phyloP scores from a whole-genome alignment of 2,113 vertebrate genomes.

The Cairina moschata region DNA sequence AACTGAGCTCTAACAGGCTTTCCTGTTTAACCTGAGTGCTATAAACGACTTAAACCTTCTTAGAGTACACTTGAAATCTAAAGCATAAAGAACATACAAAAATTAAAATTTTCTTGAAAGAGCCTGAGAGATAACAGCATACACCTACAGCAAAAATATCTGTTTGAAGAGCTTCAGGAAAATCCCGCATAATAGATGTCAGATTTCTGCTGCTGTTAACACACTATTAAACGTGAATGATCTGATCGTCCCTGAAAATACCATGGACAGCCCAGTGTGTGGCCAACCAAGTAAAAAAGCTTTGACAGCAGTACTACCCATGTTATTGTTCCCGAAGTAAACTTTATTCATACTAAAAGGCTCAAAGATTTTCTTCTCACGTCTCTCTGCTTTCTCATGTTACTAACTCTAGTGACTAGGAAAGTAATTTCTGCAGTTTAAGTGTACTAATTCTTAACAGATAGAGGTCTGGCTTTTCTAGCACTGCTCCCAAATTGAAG shows the following conservation, averaged over 20 bases:
- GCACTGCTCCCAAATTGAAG: background rate
- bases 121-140: background rate
- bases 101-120: background rate
- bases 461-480: background rate
- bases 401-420: background rate
- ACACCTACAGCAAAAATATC: background rate
- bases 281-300: background rate
- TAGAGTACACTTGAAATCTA: background rate
- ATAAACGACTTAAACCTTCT: background rate
- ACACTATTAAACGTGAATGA: background rate
- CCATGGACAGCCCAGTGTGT: background rate
- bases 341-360: background rate
- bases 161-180: background rate
- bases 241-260: background rate
- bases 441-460: background rate
- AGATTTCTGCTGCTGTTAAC: background rate
- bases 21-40: background rate
- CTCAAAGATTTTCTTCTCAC: background rate
- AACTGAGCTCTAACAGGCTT: background rate
- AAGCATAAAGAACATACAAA: background rate
- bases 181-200: background rate
- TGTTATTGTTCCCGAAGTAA: background rate
- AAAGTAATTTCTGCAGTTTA: background rate
- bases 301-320: background rate
- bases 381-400: background rate